Evolutionary conservation across 2,888 invertebrate species (phyloP), one percentile per base, ranked within the genome.

Genomic region (Pediacus dermestoides): DNA sequence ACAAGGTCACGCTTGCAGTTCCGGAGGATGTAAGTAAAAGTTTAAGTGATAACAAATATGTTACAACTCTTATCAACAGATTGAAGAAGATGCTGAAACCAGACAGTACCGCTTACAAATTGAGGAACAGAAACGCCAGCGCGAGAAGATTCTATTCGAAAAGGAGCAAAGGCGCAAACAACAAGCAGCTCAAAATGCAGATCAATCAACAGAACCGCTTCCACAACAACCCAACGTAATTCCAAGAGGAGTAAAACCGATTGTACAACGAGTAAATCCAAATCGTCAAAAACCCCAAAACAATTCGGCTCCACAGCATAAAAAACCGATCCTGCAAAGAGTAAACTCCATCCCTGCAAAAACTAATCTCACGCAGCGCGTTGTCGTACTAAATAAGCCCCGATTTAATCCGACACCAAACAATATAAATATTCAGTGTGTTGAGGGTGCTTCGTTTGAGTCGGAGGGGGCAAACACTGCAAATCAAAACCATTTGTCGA

Each of bases 111-210:
- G 23, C 2, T 4, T 22, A 2, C 6, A 23, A 11, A 33, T 33
- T 12, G 23, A 33, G 23, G 34, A 33, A 9, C 34, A 33, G 13
- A 33, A 33, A 23, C 34, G 34, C 7, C 3, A 25, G 9, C 22
- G 34, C 8, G 23, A 10, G 10, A 12, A 21, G 23, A n/a, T 33
- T 3, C 34, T 33, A 15, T 8, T 7, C 3, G 6, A 6, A 12
- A 33, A 33, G 11, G 34, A 33, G 13, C 4, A 3, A 6, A 9
- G 23, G 8, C 22, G 34, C 2, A 11, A 13, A 13, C 27, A n/a
- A n/a, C n/a, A n/a, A n/a, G n/a, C n/a, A n/a, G n/a, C n/a, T n/a
- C n/a, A n/a, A n/a, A n/a, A n/a, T n/a, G n/a, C n/a, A n/a, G n/a
- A n/a, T n/a, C n/a, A n/a, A 6, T 21, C 21, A 21, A 21, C 6